These are phyloP conservation scores for Mesoligia furuncula DNA, from an alignment of 2,888 invertebrate genomes.

Conservation along the genomic window DNA sequence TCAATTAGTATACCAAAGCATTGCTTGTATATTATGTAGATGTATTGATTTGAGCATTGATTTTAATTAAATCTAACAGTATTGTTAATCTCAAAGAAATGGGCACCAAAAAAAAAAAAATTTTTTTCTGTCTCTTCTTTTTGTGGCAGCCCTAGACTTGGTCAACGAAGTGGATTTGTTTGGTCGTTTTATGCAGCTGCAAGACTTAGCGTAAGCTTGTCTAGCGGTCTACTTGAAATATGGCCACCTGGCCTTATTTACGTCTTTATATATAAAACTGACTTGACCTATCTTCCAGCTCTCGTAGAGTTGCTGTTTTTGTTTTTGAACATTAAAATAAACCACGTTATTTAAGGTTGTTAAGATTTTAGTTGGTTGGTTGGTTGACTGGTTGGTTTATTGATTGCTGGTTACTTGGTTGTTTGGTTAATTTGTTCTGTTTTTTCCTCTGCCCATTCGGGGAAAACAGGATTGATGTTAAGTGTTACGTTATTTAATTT, in stretches of 20 bases:
- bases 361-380: neutral
- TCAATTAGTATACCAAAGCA: too few relatives aligned
- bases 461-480: neutral
- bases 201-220: conserved; percentile 67
- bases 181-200: conserved; percentile 64
- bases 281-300: neutral
- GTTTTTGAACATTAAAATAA: too few relatives aligned
- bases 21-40: too few relatives aligned
- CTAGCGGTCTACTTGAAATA: conserved; percentile 59
- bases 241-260: conserved; percentile 50
- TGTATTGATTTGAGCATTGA: too few relatives aligned
- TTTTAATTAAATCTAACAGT: too few relatives aligned
- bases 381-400: neutral
- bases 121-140: neutral
- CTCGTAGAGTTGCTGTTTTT: neutral
- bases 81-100: too few relatives aligned
- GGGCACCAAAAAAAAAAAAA: too few relatives aligned
- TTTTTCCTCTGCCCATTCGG: neutral
- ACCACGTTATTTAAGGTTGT: neutral
- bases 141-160: conserved; percentile 49
- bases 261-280: conserved; percentile 11
- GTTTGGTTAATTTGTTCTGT: too few relatives aligned
- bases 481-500: neutral
- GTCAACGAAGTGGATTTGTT: conserved; percentile 52
- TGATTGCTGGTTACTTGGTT: neutral